These are phyloP conservation scores for Macrotis lagotis DNA, from an alignment of 2,113 vertebrate genomes.

Conservation along the genomic window DNA sequence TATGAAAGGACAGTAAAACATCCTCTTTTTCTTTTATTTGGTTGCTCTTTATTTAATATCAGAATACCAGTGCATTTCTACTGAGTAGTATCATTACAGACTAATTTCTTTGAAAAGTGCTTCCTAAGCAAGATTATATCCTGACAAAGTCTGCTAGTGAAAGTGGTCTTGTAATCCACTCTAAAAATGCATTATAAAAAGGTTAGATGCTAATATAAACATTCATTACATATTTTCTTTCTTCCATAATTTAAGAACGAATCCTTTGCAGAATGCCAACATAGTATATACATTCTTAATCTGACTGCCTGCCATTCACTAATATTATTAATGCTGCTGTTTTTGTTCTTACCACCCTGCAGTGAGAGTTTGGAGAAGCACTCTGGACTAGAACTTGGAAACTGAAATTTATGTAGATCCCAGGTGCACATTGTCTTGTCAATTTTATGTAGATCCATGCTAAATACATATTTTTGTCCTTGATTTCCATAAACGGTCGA, in stretches of 20 bases:
- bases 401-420: slow-evolving; percentile 65
- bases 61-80: slow-evolving; percentile 10
- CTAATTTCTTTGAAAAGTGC: slow-evolving; percentile 39
- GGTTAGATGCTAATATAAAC: not conserved
- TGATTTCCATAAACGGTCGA: slow-evolving; percentile 79
- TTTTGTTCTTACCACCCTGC: slow-evolving; percentile 66
- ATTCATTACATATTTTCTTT: not conserved
- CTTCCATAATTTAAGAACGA: not conserved
- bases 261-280: not conserved
- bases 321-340: slow-evolving; percentile 40
- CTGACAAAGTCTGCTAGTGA: not conserved
- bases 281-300: slow-evolving; percentile 24
- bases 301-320: slow-evolving; percentile 63
- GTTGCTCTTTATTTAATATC: slow-evolving; percentile 38
- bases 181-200: not conserved
- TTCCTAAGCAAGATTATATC: not conserved
- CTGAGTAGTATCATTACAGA: slow-evolving; percentile 16
- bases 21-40: not conserved
- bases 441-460: slow-evolving; percentile 75
- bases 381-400: slow-evolving; percentile 46
- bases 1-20: not conserved
- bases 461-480: slow-evolving; percentile 72
- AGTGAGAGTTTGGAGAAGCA: slow-evolving; percentile 58
- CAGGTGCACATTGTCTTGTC: slow-evolving; percentile 64
- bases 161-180: not conserved